These are phyloP conservation scores for Pardalotus punctatus DNA, from an alignment of 2,113 vertebrate species.

Conservation along the genomic window DNA sequence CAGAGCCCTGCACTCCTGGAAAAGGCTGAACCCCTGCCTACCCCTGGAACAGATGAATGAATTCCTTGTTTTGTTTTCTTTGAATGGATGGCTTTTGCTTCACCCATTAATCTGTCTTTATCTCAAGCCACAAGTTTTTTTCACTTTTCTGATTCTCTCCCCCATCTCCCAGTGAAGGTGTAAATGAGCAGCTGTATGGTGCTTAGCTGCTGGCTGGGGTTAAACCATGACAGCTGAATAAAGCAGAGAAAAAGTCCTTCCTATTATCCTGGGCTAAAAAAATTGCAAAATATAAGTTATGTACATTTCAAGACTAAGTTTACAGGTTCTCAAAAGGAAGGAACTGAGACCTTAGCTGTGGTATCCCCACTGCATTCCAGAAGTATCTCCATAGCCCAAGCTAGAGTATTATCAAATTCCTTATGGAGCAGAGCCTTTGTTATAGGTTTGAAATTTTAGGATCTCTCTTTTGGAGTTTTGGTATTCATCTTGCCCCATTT, in stretches of 20 bases:
- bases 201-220: neutral
- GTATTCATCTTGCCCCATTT: neutral
- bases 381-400: neutral
- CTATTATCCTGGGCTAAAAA: neutral
- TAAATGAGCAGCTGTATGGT: neutral
- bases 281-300: neutral
- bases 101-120: neutral
- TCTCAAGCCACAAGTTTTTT: neutral
- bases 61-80: neutral
- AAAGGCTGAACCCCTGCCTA: neutral
- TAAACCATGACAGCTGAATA: neutral
- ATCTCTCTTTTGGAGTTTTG: neutral
- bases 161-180: neutral
- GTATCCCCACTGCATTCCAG: fast-evolving
- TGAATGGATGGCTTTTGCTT: neutral
- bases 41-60: fast-evolving
- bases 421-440: neutral
- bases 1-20: neutral
- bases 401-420: fast-evolving
- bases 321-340: neutral
- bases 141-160: neutral
- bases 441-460: neutral
- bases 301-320: neutral
- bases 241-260: neutral
- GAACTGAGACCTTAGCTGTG: fast-evolving